Evolutionary conservation across 1,140 invertebrate species (phyloP), one percentile per base, ranked within the genome.

Genomic region (Papilio machaon): DNA sequence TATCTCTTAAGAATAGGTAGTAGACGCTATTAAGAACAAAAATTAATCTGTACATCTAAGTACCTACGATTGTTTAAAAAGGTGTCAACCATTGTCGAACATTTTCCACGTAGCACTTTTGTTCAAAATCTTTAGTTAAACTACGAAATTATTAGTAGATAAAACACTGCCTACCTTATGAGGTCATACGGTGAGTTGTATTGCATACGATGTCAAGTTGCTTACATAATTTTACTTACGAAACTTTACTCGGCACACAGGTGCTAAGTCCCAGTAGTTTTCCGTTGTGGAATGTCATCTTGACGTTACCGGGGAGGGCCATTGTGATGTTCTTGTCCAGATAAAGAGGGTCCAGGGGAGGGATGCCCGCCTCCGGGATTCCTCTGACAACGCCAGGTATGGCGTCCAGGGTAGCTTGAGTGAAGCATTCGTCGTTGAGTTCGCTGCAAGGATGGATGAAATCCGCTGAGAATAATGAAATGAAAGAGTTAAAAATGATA

Each of bases 261-360:
- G 91, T 88, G 54, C 92, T 88, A 15, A 94, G 81, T 43, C 92
- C 92, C 9, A 86, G 81, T 9, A 94, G 81, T 81, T 91, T 94
- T 54, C 91, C 92, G 79, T 94, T 91, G 73, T 92, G 90, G 82
- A 94, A 94, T 0, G 92, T 93, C 90, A 94, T 91, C 80, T 91
- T 93, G 6, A 94, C 84, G 46, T 93, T 93, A 10, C 92, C 92
- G 2, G 92, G 92, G 3, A 94, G 84, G 15, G 87, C 86, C 83
- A 94, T 93, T 23, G 91, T 92, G 52, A 94, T 92, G 81, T 94
- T 94, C 78, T 81, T 90, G 67, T 92, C 91, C 80, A 94, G 81
- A 80, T 88, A 85, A 17, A 94, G 77, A 0, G 92, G 92, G 74
- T 94, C 92, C 64, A 94, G 80, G 9, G 91, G 70, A 0, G 92